Base-by-base conservation (phyloP, 2,888 invertebrate genomes). In the Sipha maydis region DNA sequence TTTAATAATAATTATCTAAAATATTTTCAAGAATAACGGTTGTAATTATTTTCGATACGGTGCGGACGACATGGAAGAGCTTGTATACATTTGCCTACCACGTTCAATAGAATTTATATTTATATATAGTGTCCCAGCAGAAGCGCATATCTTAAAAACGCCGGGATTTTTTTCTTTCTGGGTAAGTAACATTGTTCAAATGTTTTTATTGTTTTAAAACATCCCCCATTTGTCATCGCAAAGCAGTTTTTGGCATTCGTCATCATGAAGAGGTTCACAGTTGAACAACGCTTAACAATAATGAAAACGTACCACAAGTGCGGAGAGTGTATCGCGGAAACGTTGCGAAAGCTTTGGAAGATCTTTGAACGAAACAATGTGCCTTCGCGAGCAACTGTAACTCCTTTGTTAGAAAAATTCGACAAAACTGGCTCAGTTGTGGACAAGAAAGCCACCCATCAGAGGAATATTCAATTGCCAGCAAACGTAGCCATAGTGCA, bases 301-400 rank as follows among this genome's bases (percentile, higher is more conserved):
- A 3, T 19, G 54, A 17, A 54, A 54, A 54, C 54, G 34, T 61
- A 41, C 21, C n/a, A 48, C 34, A 61, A 54, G 1, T 28, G 69
- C 14, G 75, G 77, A 11, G 25, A 56, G 67, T 69, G 34, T n/a
- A 48, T 84, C 77, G 31, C 28, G 73, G 34, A 41, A 21, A 56
- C 61, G 34, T 71, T 83, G 41, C 28, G 31, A 34, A 71, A 84
- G 25, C 61, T 77, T 34, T 25, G 67, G 67, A 67, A 21, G 67
- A 67, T 67, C 67, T 67, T 25, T 25, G 67, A 25, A 76, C 76
- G 76, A 76, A 41, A 76, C 76, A 76, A 76, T 76, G 76, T 38
- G 76, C 76, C 76, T 41, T 76, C 76, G 41, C 76, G 76, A 76
- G 76, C 41, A 38, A 76, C 76, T 76, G 76, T 75, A 75, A 75